Conservation (phyloP, 1,140 invertebrate species). For the Drosophila simulans region DNA sequence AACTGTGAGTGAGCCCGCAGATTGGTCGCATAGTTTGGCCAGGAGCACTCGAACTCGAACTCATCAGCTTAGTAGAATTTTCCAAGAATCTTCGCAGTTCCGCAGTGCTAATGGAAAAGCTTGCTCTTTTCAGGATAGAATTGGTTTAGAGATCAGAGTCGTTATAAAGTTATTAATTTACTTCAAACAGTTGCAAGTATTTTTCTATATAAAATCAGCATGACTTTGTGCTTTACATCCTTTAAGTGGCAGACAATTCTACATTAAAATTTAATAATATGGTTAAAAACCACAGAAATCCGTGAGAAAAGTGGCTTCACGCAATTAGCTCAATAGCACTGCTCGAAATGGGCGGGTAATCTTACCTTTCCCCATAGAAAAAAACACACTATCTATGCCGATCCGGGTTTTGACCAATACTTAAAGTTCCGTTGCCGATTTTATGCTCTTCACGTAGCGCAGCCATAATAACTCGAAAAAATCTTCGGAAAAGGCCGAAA, state of each 20-base stretch:
- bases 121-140: background rate
- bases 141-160: background rate
- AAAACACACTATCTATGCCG: conserved; percentile 7
- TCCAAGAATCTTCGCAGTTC: conserved; percentile 13
- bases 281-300: background rate
- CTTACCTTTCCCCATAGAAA: background rate
- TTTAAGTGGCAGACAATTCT: background rate
- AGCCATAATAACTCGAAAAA: conserved; percentile 22
- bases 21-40: conserved; percentile 36
- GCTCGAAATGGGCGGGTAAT: background rate
- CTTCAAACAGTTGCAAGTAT: too few species aligned
- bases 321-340: conserved; percentile 30
- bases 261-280: background rate
- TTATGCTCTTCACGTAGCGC: conserved; percentile 57
- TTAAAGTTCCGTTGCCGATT: conserved; percentile 47
- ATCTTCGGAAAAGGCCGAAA: conserved; percentile 3
- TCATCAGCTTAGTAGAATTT: conserved; percentile 1
- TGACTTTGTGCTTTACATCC: background rate
- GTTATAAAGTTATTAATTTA: background rate
- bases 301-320: conserved; percentile 14
- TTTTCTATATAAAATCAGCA: background rate
- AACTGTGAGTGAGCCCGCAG: conserved; percentile 38
- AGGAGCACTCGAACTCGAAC: background rate
- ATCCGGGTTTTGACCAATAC: conserved; percentile 11
- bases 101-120: background rate